These are phyloP conservation scores for Hydriomena furcata DNA, from an alignment of 2,888 invertebrate genomes.

Conservation along the genomic window DNA sequence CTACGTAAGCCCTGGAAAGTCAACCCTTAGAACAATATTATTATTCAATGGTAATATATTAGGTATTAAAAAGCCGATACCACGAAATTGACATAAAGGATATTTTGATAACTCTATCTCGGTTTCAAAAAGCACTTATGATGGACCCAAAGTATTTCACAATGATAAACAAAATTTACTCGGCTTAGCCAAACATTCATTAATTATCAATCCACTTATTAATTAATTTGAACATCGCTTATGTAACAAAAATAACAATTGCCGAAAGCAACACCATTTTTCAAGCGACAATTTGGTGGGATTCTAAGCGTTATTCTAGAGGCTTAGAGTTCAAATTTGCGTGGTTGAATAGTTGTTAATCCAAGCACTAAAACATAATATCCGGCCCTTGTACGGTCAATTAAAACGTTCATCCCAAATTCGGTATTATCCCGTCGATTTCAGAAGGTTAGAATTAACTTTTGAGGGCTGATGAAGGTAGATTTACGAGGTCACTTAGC, in stretches of 20 bases:
- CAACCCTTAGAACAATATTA: too few species aligned
- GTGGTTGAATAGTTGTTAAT: conserved; percentile 15
- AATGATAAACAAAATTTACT: neutral
- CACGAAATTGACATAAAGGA: too few species aligned
- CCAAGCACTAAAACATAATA: conserved; percentile 25
- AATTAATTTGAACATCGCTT: conserved; percentile 12
- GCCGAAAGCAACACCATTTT: neutral
- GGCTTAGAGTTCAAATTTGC: neutral
- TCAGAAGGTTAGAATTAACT: conserved; percentile 34
- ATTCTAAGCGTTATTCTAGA: conserved; percentile 6
- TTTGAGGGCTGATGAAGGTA: conserved; percentile 33
- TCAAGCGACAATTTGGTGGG: neutral
- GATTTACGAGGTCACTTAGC: conserved; percentile 32
- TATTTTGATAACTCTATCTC: too few species aligned
- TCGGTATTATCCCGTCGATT: conserved; percentile 38
- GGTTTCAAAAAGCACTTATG: too few species aligned
- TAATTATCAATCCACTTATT: conserved; percentile 11
- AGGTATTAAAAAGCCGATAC: too few species aligned
- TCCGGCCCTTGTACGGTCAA: conserved; percentile 34
- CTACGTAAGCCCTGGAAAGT: too few species aligned
- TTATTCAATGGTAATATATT: too few species aligned
- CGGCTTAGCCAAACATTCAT: conserved; percentile 1
- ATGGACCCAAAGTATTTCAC: neutral
- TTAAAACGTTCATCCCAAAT: conserved; percentile 38
- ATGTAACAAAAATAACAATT: conserved; percentile 16